Conservation (phyloP, 1,140 invertebrate species). For the Cydia strobilella region DNA sequence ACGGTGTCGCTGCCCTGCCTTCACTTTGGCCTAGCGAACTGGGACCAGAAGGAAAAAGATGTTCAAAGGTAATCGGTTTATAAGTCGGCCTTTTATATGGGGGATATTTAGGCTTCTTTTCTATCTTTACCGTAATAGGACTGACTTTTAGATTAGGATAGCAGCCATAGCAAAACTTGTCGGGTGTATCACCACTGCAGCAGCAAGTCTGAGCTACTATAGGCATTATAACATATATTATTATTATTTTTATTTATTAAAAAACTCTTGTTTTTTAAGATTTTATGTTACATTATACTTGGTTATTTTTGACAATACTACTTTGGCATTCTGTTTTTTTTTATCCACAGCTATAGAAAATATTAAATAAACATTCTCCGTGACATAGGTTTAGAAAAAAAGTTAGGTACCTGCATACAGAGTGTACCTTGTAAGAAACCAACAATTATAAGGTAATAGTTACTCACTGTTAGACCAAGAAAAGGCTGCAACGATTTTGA, state of each 20-base stretch:
- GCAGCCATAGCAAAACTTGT: not conserved
- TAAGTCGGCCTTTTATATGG: not conserved
- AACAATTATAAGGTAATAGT: too few species aligned
- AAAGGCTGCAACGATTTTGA: too few species aligned
- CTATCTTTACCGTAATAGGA: not conserved
- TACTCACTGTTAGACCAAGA: too few species aligned
- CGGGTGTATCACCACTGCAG: not conserved
- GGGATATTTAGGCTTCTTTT: not conserved
- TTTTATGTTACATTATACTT: conserved; percentile 32
- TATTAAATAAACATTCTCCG: too few species aligned
- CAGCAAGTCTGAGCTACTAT: not conserved
- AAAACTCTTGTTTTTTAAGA: not conserved
- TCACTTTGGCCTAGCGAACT: not conserved
- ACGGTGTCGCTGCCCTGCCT: not conserved
- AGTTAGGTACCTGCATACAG: too few species aligned
- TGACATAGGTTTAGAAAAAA: too few species aligned
- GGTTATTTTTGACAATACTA: conserved; percentile 1
- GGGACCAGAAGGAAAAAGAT: not conserved
- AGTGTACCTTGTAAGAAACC: too few species aligned
- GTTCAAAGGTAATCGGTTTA: not conserved
- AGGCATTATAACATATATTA: not conserved
- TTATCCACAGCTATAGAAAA: too few species aligned
- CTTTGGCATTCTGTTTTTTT: too few species aligned
- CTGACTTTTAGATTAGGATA: not conserved
- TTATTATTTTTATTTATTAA: conserved; percentile 3